phyloP scores from a whole-genome alignment of 1,140 invertebrate species.

The Drosophila mauritiana region DNA sequence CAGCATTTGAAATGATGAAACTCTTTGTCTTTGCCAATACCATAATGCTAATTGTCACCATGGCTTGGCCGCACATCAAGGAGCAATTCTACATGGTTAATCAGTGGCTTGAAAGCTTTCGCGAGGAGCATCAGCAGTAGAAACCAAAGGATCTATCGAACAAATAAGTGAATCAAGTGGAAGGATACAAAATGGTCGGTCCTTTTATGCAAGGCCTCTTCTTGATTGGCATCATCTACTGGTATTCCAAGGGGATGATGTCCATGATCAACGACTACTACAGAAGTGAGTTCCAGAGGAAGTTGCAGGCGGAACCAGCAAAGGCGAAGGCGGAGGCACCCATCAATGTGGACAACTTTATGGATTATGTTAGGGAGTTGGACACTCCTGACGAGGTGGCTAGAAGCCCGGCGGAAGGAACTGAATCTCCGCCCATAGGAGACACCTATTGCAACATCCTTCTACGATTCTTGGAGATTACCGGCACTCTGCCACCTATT shows the following conservation, averaged over 20 bases:
- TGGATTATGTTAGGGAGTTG: constrained; percentile 72
- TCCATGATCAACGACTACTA: constrained; percentile 84
- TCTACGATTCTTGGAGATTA: constrained; percentile 55
- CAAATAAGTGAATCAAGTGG: too few species aligned
- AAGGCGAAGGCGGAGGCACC: constrained; percentile 35
- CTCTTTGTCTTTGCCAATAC: constrained; percentile 82
- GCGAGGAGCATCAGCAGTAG: constrained; percentile 39
- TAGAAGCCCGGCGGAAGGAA: background rate
- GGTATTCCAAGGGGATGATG: constrained; percentile 81
- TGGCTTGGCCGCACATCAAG: constrained; percentile 81
- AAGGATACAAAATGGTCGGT: constrained; percentile 65
- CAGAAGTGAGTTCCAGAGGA: constrained; percentile 76
- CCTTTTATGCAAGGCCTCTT: constrained; percentile 79
- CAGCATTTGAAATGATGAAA: constrained; percentile 84
- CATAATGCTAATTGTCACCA: constrained; percentile 79
- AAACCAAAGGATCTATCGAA: constrained; percentile 5
- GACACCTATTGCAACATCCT: constrained; percentile 19
- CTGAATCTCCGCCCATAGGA: background rate
- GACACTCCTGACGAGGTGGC: constrained; percentile 26
- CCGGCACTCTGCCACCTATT: constrained; percentile 21
- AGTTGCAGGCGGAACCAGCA: constrained; percentile 42
- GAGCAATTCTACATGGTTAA: constrained; percentile 72
- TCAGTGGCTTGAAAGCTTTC: constrained; percentile 68
- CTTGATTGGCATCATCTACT: constrained; percentile 81
- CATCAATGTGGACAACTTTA: constrained; percentile 70